phyloP scores from a whole-genome alignment of 2,113 vertebrate genomes.

The Grantiella picta region DNA sequence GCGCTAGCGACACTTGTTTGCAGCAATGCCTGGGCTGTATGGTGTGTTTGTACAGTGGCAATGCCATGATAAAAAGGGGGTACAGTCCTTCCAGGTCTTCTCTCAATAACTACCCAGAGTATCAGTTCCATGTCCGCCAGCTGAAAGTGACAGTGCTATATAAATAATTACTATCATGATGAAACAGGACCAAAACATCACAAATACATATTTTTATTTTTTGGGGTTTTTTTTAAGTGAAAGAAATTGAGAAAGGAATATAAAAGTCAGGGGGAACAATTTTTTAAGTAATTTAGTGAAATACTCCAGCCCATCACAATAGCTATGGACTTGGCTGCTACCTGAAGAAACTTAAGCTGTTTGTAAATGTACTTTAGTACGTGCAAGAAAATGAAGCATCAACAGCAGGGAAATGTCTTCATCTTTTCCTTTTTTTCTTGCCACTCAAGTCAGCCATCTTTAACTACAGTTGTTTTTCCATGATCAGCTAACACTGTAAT shows the following conservation, averaged over 20 bases:
- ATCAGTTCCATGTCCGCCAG: not conserved
- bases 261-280: not conserved
- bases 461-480: not conserved
- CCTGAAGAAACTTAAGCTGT: not conserved
- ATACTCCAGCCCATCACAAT: rapidly evolving
- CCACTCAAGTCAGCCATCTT: not conserved
- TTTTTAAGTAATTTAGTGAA: not conserved
- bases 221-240: not conserved
- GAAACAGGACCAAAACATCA: not conserved
- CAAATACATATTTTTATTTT: not conserved
- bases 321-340: not conserved
- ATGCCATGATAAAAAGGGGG: not conserved
- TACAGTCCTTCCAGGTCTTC: not conserved
- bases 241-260: not conserved
- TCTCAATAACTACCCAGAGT: not conserved
- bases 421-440: not conserved
- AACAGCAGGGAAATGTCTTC: not conserved
- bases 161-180: not conserved
- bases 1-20: conserved; percentile 24
- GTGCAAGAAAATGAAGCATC: not conserved
- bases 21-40: not conserved
- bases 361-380: not conserved
- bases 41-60: not conserved
- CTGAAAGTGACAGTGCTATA: not conserved
- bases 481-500: not conserved